Conservation (phyloP, 53 echinoderm and acorn worm species). For the Arbacia lixula region DNA sequence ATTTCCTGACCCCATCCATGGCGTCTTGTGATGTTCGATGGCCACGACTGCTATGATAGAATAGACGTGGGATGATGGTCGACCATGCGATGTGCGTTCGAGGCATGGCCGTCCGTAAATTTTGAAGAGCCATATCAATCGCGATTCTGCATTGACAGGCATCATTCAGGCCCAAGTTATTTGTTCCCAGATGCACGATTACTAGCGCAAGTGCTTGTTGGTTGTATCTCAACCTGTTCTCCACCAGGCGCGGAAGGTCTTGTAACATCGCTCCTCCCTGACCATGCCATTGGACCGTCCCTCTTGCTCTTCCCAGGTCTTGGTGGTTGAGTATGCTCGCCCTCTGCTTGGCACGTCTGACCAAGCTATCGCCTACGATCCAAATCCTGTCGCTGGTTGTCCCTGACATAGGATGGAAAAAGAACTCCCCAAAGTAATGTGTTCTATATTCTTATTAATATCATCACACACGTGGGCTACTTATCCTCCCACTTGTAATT, state of each 20-base stretch:
- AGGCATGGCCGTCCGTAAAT: background rate
- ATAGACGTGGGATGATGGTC: background rate
- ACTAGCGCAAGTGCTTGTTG: background rate
- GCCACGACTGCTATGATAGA: background rate
- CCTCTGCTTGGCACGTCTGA: background rate
- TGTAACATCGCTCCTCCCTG: background rate
- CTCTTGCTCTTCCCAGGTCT: background rate
- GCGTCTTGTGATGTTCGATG: background rate
- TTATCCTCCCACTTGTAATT: no score
- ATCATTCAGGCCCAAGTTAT: constrained; percentile 10
- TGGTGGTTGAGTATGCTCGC: background rate
- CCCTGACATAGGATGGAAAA: background rate
- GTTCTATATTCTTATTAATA: no score
- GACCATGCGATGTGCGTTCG: constrained; percentile 4
- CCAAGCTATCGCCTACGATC: constrained; percentile 20
- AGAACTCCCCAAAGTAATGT: no score
- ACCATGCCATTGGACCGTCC: background rate
- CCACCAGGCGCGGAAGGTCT: no score
- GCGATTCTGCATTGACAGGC: background rate
- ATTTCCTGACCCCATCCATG: constrained; percentile 3
- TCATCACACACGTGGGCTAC: no score
- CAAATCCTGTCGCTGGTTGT: background rate
- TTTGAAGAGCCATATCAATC: background rate
- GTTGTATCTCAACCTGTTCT: no score
- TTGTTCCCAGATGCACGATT: constrained; percentile 4